These are phyloP conservation scores for Mythimna loreyi DNA, from an alignment of 2,888 invertebrate species.

Conservation along the genomic window DNA sequence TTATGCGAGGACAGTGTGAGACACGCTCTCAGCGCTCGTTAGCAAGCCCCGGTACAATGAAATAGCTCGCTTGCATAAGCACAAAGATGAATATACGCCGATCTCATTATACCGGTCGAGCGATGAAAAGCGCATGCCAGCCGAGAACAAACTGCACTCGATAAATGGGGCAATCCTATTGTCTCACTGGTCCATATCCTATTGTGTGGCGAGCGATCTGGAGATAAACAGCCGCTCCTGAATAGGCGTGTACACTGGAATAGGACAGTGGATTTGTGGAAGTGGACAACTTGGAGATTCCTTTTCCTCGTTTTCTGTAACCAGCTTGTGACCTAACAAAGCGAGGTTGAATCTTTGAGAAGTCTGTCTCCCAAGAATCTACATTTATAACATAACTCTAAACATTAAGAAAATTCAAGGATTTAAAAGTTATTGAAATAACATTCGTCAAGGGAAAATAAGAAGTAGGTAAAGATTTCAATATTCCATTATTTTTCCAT, in stretches of 20 bases:
- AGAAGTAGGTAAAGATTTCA: constrained; percentile 3
- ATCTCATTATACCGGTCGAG: constrained; percentile 79
- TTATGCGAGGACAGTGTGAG: constrained; percentile 38
- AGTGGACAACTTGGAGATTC: constrained; percentile 37
- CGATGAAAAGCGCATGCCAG: constrained; percentile 79
- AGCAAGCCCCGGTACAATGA: constrained; percentile 67
- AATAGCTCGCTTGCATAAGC: constrained; percentile 69
- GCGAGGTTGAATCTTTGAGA: constrained; percentile 3
- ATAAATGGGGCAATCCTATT: constrained; percentile 80
- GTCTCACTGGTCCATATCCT: constrained; percentile 66
- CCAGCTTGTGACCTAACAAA: background rate
- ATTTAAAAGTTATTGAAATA: constrained; percentile 6
- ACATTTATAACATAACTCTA: background rate
- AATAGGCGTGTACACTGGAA: constrained; percentile 29
- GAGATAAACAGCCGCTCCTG: constrained; percentile 47
- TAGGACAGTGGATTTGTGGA: constrained; percentile 8
- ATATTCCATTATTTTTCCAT: constrained; percentile 10
- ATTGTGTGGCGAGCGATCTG: constrained; percentile 55
- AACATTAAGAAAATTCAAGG: background rate
- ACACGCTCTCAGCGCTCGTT: constrained; percentile 67
- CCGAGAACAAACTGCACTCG: constrained; percentile 72
- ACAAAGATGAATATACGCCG: constrained; percentile 74
- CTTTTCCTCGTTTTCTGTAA: constrained; percentile 13
- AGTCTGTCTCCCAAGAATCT: background rate
- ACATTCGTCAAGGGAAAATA: background rate